These are phyloP conservation scores for Tragopan temminckii DNA, from an alignment of 2,797 vertebrate genomes.

Conservation along the genomic window DNA sequence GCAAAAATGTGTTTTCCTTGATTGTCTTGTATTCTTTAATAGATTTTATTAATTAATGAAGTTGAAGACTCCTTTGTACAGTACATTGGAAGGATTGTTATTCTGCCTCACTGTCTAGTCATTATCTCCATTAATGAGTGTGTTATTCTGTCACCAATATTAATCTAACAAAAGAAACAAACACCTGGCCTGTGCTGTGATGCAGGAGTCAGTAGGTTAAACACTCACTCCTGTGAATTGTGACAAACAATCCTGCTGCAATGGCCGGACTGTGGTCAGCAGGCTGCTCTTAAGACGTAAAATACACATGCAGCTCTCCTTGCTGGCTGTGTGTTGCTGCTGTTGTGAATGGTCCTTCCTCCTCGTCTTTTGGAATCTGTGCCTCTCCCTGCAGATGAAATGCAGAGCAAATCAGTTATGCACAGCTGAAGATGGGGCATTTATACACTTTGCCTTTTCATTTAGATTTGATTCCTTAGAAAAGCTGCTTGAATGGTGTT, in stretches of 20 bases:
- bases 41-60: conserved; percentile 74
- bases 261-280: neutral
- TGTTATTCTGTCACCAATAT: conserved; percentile 46
- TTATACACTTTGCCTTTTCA: conserved; percentile 60
- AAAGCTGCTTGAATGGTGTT: conserved; percentile 76
- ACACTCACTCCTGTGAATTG: conserved; percentile 11
- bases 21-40: conserved; percentile 69
- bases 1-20: conserved; percentile 40
- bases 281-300: neutral
- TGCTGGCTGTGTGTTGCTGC: neutral
- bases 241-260: neutral
- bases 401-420: conserved; percentile 75
- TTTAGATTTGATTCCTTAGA: conserved; percentile 68
- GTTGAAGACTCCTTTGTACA: neutral
- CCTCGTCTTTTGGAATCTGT: conserved; percentile 24
- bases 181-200: conserved; percentile 35
- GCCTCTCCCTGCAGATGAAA: conserved; percentile 72
- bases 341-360: conserved; percentile 37
- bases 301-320: neutral
- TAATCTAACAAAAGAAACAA: conserved; percentile 61
- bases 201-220: conserved; percentile 62
- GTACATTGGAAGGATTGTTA: conserved; percentile 44
- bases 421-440: conserved; percentile 63
- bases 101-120: conserved; percentile 47
- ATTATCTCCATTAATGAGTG: conserved; percentile 59